A percentile compares a stretch with the other conserved stretches of the same genome.
Evolutionary conservation across 2,888 invertebrate species (phyloP).

Genomic region (Andricus quercusramuli): DNA sequence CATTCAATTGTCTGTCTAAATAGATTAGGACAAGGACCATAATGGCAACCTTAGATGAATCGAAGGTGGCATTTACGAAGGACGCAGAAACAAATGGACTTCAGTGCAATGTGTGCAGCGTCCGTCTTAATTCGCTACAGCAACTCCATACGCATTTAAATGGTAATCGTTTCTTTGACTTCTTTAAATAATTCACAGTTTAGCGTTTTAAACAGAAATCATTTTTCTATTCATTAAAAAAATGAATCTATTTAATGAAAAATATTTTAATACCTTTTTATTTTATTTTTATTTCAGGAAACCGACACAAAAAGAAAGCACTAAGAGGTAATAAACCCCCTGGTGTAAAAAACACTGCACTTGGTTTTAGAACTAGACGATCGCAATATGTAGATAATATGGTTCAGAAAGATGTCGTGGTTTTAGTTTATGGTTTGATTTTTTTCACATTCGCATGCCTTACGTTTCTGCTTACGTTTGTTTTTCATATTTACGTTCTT

Average conservation of each 20-base stretch:
- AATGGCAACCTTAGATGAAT: conserved; percentile 74
- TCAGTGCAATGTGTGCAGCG: conserved; percentile 78
- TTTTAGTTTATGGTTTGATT: conserved; percentile 70
- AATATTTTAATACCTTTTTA: not conserved
- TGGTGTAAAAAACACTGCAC: conserved; percentile 64
- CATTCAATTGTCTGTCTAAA: not conserved
- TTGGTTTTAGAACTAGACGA: conserved; percentile 72
- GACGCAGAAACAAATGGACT: conserved; percentile 75
- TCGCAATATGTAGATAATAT: conserved; percentile 69
- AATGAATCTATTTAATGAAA: not conserved
- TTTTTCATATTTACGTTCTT: conserved; percentile 69
- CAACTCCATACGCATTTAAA: conserved; percentile 79
- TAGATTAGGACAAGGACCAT: conserved; percentile 75
- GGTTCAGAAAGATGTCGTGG: conserved; percentile 69
- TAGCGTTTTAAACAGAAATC: not conserved
- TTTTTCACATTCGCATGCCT: conserved; percentile 74
- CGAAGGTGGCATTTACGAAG: conserved; percentile 74
- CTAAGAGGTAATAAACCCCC: conserved; percentile 75
- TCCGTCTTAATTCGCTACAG: conserved; percentile 79
- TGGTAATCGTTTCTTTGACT: conserved; percentile 61
- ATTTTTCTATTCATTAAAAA: not conserved
- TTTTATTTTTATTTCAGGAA: conserved; percentile 65
- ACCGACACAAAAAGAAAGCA: conserved; percentile 75
- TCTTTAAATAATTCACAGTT: not conserved
- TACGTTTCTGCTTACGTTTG: conserved; percentile 69